Percentiles rank a stretch among this genome's conserved stretches.
These are phyloP conservation scores for Cinara cedri DNA, from an alignment of 2,888 invertebrate genomes.

Conservation along the genomic window DNA sequence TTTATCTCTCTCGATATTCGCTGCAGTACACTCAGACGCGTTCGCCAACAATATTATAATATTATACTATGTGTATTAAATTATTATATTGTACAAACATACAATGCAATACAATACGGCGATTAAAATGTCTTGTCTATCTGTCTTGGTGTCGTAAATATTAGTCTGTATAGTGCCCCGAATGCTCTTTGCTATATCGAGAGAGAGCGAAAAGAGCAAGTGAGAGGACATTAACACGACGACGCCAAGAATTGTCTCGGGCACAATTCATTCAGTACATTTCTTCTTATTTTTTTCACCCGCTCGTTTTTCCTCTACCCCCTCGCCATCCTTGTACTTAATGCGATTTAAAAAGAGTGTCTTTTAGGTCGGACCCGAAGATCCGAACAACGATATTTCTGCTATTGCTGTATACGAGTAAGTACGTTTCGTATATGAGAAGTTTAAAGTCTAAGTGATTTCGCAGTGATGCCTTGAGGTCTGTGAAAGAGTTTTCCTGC, in stretches of 20 bases:
- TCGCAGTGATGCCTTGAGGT: not conserved
- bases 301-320: not conserved
- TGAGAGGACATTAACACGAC: slow-evolving; percentile 5
- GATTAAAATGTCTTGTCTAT: slow-evolving; percentile 9
- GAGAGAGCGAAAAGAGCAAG: too few relatives aligned
- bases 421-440: slow-evolving; percentile 4
- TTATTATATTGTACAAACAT: not conserved
- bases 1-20: too few relatives aligned
- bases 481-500: too few relatives aligned
- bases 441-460: slow-evolving; percentile 21
- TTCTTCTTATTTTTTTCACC: too few relatives aligned
- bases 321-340: too few relatives aligned
- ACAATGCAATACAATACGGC: slow-evolving; percentile 25
- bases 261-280: not conserved
- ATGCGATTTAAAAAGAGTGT: slow-evolving; percentile 17
- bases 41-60: too few relatives aligned
- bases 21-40: too few relatives aligned
- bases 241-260: slow-evolving; percentile 25
- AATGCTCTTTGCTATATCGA: not conserved
- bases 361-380: slow-evolving; percentile 1
- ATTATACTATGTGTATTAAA: too few relatives aligned
- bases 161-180: not conserved
- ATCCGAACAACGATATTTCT: slow-evolving; percentile 6
- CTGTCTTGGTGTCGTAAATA: slow-evolving; percentile 6
- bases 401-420: too few relatives aligned